Conservation (phyloP, 2,888 invertebrate species). For the Ceraclea dissimilis region DNA sequence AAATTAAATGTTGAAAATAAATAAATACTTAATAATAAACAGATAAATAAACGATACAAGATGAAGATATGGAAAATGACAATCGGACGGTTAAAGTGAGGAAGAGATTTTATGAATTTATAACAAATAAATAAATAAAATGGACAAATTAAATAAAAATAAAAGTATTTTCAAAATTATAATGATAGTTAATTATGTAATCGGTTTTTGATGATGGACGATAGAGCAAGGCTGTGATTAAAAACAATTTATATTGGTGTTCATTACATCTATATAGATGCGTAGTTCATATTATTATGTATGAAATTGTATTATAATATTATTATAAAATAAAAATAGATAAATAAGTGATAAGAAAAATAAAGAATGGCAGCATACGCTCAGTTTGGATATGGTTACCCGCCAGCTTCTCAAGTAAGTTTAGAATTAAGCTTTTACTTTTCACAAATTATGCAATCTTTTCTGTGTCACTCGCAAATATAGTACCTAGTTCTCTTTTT, state of each 20-base stretch:
- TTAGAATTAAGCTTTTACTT: neutral
- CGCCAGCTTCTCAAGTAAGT: constrained; percentile 86
- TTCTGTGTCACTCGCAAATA: too few species aligned
- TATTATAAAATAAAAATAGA: neutral
- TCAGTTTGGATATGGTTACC: constrained; percentile 88
- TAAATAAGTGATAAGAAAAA: neutral
- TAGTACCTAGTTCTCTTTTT: too few species aligned
- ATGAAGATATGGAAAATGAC: constrained; percentile 6
- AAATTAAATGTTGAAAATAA: neutral
- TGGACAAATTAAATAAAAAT: neutral
- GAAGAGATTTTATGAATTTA: neutral
- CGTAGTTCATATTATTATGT: neutral
- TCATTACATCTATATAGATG: neutral
- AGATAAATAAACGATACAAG: neutral
- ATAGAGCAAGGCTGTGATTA: constrained; percentile 10
- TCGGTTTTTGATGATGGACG: constrained; percentile 11
- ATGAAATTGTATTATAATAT: neutral
- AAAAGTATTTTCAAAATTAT: too few species aligned
- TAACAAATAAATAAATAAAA: neutral
- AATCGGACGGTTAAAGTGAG: constrained; percentile 18
- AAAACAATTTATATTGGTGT: neutral
- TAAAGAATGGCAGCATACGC: constrained; percentile 67
- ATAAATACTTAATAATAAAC: neutral
- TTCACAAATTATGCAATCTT: too few species aligned
- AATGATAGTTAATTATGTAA: too few species aligned